phyloP scores from a whole-genome alignment of 2,113 vertebrate species.

The Tricholaema leucomelas region DNA sequence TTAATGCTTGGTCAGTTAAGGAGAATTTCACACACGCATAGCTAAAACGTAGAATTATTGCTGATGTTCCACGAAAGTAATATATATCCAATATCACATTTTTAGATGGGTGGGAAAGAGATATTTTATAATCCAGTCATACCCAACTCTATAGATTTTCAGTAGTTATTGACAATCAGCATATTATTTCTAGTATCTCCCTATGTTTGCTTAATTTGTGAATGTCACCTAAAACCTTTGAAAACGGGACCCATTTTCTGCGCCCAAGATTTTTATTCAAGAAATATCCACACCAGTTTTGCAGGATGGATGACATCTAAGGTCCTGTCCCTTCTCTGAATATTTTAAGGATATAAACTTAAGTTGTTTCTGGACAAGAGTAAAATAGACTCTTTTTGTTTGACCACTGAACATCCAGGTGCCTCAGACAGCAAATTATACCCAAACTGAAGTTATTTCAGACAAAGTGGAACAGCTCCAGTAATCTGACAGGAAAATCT shows the following conservation, averaged over 20 bases:
- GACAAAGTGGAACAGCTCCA: not conserved
- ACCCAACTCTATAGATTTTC: not conserved
- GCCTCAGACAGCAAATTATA: not conserved
- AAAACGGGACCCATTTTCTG: not conserved
- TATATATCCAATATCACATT: not conserved
- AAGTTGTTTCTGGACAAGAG: not conserved
- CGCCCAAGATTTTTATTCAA: not conserved
- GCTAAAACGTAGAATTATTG: not conserved
- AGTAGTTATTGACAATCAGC: not conserved
- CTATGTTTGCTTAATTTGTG: not conserved
- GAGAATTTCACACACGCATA: fast-evolving
- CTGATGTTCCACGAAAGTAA: not conserved
- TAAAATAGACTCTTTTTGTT: not conserved
- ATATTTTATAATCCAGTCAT: not conserved
- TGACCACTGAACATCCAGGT: not conserved
- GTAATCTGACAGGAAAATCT: not conserved
- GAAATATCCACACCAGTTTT: not conserved
- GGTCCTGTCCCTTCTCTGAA: not conserved
- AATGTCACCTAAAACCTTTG: not conserved
- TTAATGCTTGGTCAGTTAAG: not conserved
- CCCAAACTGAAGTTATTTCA: not conserved
- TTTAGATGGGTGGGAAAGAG: not conserved
- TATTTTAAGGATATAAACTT: not conserved
- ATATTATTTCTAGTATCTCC: not conserved
- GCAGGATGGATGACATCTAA: not conserved